Conservation (phyloP, 2,888 invertebrate genomes). For the Hylaea fasciaria region DNA sequence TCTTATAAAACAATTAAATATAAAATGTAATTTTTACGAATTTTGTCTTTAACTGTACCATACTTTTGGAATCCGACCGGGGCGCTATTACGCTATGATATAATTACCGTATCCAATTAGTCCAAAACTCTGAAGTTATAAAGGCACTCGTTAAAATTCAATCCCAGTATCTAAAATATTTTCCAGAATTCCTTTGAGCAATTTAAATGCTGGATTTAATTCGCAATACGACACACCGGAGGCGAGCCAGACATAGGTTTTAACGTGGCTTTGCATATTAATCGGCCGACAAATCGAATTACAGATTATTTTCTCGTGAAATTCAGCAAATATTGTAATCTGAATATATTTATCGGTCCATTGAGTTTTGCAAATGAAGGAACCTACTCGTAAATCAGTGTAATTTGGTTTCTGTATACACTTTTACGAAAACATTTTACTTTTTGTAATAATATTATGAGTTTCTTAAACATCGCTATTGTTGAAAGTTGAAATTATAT, state of each 20-base stretch:
- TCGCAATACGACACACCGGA: slow-evolving; percentile 39
- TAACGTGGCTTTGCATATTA: slow-evolving; percentile 59
- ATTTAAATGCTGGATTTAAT: slow-evolving; percentile 30
- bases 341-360: slow-evolving; percentile 10
- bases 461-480: too few species aligned
- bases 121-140: neutral
- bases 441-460: too few species aligned
- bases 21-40: too few species aligned
- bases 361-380: slow-evolving; percentile 7
- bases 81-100: neutral
- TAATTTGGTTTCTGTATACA: neutral
- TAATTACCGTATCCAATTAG: too few species aligned
- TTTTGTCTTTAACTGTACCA: too few species aligned
- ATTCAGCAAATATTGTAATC: slow-evolving; percentile 12
- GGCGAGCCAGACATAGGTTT: slow-evolving; percentile 49
- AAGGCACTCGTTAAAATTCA: slow-evolving; percentile 9
- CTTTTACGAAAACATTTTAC: neutral
- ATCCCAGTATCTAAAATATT: slow-evolving; percentile 5
- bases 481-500: too few species aligned
- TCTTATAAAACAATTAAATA: neutral
- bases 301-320: slow-evolving; percentile 43
- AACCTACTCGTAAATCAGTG: neutral
- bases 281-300: slow-evolving; percentile 56
- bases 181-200: slow-evolving; percentile 7
- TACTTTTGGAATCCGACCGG: too few species aligned